These are phyloP conservation scores for Liparis tanakae DNA, from an alignment of 2,797 vertebrate genomes.

Conservation along the genomic window DNA sequence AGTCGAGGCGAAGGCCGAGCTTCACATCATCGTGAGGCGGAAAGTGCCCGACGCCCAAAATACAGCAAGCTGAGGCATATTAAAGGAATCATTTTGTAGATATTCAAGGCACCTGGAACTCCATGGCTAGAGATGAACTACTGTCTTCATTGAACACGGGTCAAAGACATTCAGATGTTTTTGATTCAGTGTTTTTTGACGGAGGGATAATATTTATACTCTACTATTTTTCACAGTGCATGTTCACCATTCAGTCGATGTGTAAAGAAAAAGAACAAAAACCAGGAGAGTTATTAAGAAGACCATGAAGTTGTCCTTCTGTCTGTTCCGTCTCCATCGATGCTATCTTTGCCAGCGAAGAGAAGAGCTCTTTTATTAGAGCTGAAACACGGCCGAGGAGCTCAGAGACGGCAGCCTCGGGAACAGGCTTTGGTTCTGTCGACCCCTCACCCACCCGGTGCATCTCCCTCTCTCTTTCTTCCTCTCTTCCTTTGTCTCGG, in stretches of 20 bases:
- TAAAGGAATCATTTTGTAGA: not conserved
- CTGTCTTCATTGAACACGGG: not conserved
- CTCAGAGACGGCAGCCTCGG: slow-evolving; percentile 74
- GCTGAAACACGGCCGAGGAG: slow-evolving; percentile 82
- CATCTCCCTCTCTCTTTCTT: slow-evolving; percentile 1
- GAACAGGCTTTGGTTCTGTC: slow-evolving; percentile 35
- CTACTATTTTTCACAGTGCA: not conserved
- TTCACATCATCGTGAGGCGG: not conserved
- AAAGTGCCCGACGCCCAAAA: not conserved
- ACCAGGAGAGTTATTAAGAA: slow-evolving; percentile 26
- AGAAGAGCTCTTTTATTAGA: slow-evolving; percentile 86
- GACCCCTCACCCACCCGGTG: slow-evolving; percentile 8
- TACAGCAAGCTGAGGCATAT: slow-evolving; percentile 4
- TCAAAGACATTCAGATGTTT: not conserved
- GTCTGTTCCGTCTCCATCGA: slow-evolving; percentile 22
- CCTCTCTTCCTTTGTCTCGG: slow-evolving; percentile 22
- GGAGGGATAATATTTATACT: not conserved
- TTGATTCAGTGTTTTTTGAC: not conserved
- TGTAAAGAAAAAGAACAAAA: slow-evolving; percentile 18
- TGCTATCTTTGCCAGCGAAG: slow-evolving; percentile 65
- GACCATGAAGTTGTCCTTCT: slow-evolving; percentile 16
- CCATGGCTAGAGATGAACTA: not conserved
- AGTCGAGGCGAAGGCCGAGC: not conserved
- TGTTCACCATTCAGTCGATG: not conserved
- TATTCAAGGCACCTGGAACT: not conserved